Percentiles rank a stretch among this genome's conserved stretches.
These are phyloP conservation scores for Eptesicus fuscus DNA, from an alignment of 2,113 vertebrate species.

Conservation along the genomic window DNA sequence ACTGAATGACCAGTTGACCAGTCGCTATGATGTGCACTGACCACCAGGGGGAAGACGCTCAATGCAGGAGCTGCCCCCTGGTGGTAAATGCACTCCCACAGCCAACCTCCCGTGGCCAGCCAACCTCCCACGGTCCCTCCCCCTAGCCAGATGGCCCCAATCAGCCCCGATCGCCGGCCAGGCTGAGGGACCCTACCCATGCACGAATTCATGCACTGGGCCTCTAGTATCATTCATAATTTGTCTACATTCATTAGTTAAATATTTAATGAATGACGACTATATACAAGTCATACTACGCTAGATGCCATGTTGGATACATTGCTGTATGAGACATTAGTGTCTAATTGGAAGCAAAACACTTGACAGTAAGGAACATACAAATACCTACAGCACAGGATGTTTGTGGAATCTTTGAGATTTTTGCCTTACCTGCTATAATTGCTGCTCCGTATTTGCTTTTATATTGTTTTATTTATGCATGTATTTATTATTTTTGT, in stretches of 20 bases:
- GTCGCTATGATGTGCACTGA: no score
- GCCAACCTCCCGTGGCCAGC: no score
- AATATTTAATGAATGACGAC: neutral
- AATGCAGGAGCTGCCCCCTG: no score
- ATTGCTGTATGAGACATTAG: neutral
- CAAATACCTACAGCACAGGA: neutral
- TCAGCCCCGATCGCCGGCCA: no score
- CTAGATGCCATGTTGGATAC: neutral
- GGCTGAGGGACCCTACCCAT: no score
- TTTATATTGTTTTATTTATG: neutral
- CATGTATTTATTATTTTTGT: neutral
- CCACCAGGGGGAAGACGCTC: no score
- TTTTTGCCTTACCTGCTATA: conserved; percentile 10
- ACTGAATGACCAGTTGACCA: no score
- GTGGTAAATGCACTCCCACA: no score
- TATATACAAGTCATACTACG: neutral
- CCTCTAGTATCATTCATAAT: neutral
- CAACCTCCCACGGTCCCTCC: no score
- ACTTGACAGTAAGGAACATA: neutral
- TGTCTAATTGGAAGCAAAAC: neutral
- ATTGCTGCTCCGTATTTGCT: neutral
- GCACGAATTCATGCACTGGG: no score
- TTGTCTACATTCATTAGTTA: conserved; percentile 31
- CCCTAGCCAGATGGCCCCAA: no score
- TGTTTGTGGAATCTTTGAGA: neutral